Conservation (phyloP, 2,888 invertebrate genomes). For the Drosophila falleni region DNA sequence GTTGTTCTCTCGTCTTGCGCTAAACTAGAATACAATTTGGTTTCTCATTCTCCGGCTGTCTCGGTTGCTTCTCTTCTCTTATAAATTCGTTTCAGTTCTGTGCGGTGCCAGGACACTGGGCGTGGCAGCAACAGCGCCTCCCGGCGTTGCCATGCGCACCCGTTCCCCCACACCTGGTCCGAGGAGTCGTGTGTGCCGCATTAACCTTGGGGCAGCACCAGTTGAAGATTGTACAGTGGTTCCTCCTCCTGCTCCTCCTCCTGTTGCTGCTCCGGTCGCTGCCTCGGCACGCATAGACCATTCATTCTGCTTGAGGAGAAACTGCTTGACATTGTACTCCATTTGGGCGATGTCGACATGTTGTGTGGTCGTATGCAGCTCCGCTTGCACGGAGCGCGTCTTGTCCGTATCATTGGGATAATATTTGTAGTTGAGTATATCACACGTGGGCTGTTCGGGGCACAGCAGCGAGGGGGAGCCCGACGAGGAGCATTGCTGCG, state of each 20-base stretch:
- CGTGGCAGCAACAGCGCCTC: constrained; percentile 58
- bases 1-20: constrained; percentile 22
- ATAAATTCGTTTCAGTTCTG: constrained; percentile 86
- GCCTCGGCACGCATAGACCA: constrained; percentile 84
- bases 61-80: constrained; percentile 50
- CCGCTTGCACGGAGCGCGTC: constrained; percentile 80
- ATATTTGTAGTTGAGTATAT: constrained; percentile 84
- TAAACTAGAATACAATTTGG: constrained; percentile 75
- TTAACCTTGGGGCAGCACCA: constrained; percentile 23
- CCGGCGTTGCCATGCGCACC: constrained; percentile 67
- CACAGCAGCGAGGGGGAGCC: constrained; percentile 69
- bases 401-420: constrained; percentile 83
- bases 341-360: constrained; percentile 89
- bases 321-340: constrained; percentile 92
- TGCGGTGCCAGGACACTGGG: constrained; percentile 76
- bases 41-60: constrained; percentile 31
- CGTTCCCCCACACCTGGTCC: constrained; percentile 81
- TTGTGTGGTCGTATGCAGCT: constrained; percentile 83
- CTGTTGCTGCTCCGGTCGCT: constrained; percentile 9
- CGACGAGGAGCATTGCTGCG: constrained; percentile 58
- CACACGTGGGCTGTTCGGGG: constrained; percentile 83
- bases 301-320: constrained; percentile 88
- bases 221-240: background rate
- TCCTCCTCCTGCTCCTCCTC: background rate
- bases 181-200: constrained; percentile 75